phyloP scores from a whole-genome alignment of 2,797 vertebrate species.

The Agapornis canus region DNA sequence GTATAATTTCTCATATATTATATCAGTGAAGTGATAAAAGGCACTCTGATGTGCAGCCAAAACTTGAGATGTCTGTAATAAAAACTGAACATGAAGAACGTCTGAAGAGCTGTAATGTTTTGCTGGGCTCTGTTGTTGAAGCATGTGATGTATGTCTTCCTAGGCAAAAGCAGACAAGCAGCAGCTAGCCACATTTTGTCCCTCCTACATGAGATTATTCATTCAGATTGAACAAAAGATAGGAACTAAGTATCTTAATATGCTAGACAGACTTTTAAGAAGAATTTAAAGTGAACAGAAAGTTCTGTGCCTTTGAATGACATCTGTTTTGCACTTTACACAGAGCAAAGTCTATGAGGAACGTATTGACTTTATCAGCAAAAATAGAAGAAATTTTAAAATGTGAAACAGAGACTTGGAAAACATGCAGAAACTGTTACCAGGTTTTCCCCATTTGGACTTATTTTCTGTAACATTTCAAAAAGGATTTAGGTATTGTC shows the following conservation, averaged over 20 bases:
- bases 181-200: background rate
- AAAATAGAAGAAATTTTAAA: background rate
- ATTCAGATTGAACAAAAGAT: background rate
- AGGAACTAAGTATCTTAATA: background rate
- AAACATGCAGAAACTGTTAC: background rate
- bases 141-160: background rate
- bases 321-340: fast-evolving
- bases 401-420: background rate
- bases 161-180: background rate
- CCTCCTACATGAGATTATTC: background rate
- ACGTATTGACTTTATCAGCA: background rate
- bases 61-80: background rate
- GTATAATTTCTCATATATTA: background rate
- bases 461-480: background rate
- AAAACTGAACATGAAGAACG: background rate
- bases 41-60: background rate
- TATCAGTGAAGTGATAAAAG: background rate
- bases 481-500: background rate
- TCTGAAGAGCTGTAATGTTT: background rate
- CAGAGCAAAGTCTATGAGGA: background rate
- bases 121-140: background rate
- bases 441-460: background rate
- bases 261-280: background rate
- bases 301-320: background rate
- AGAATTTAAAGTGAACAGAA: background rate